These are phyloP conservation scores for Orientallactaga sibirica DNA, from an alignment of 2,797 vertebrate genomes.

Conservation along the genomic window DNA sequence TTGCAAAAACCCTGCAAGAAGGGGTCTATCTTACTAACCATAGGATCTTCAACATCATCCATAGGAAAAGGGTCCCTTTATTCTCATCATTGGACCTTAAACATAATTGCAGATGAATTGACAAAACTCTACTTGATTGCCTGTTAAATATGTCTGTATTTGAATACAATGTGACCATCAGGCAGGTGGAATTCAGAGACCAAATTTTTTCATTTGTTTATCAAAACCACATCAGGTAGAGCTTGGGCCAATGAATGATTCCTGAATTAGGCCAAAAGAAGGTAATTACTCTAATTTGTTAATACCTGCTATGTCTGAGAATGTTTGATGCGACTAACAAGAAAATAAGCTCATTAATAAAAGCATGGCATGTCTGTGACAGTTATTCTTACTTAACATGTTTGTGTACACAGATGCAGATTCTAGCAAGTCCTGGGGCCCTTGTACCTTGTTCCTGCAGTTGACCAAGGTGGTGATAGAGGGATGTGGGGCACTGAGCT, in stretches of 20 bases:
- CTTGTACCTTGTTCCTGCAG: neutral
- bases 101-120: neutral
- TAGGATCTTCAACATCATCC: neutral
- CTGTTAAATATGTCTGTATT: neutral
- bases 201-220: conserved; percentile 47
- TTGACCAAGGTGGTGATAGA: neutral
- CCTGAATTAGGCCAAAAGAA: conserved; percentile 43
- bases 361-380: neutral
- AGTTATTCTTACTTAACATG: conserved; percentile 10
- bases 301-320: conserved; percentile 59
- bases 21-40: rapidly evolving
- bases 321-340: conserved; percentile 20
- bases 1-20: neutral
- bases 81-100: neutral
- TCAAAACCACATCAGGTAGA: neutral
- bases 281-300: conserved; percentile 61
- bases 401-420: neutral
- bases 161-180: neutral
- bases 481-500: neutral
- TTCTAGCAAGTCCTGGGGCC: neutral
- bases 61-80: neutral
- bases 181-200: neutral
- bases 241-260: conserved; percentile 41
- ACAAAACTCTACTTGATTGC: neutral
- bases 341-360: neutral